phyloP scores from a whole-genome alignment of 1,140 invertebrate species.

The Lepidurus apus region DNA sequence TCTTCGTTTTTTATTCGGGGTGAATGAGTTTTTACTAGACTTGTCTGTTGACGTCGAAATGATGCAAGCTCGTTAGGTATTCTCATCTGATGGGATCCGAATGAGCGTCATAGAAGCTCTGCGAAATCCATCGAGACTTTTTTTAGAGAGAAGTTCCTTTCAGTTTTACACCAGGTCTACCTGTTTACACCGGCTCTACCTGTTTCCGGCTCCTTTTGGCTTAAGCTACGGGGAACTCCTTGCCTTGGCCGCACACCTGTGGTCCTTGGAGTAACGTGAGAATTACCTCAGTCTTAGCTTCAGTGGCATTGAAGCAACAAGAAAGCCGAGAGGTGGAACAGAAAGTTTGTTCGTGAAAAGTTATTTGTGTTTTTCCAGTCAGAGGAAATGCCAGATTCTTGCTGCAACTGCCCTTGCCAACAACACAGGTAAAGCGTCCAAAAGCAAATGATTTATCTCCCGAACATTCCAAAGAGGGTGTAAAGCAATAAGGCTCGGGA shows the following conservation, averaged over 20 bases:
- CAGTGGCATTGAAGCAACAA: constrained; percentile 9
- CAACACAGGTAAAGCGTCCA: background rate
- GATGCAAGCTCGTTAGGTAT: too few relatives aligned
- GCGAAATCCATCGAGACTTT: background rate
- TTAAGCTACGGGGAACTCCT: background rate
- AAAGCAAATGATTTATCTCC: background rate
- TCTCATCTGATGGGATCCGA: too few relatives aligned
- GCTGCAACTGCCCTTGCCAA: background rate
- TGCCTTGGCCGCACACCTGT: constrained; percentile 8
- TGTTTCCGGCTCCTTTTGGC: constrained; percentile 6
- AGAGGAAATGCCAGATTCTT: constrained; percentile 18
- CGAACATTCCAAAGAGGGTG: background rate
- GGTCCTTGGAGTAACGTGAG: constrained; percentile 17
- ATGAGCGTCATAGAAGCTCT: too few relatives aligned
- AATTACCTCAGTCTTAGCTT: constrained; percentile 19
- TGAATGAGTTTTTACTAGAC: too few relatives aligned
- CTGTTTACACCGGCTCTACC: background rate
- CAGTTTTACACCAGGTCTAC: background rate
- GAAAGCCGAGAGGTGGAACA: background rate
- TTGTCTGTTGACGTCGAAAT: too few relatives aligned
- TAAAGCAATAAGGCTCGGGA: background rate
- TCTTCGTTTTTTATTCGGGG: too few relatives aligned
- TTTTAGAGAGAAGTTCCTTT: background rate
- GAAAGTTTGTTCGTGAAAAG: background rate
- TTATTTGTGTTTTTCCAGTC: background rate